Base-by-base conservation (phyloP, 2,888 invertebrate genomes). In the Nemotelus pantherinus region DNA sequence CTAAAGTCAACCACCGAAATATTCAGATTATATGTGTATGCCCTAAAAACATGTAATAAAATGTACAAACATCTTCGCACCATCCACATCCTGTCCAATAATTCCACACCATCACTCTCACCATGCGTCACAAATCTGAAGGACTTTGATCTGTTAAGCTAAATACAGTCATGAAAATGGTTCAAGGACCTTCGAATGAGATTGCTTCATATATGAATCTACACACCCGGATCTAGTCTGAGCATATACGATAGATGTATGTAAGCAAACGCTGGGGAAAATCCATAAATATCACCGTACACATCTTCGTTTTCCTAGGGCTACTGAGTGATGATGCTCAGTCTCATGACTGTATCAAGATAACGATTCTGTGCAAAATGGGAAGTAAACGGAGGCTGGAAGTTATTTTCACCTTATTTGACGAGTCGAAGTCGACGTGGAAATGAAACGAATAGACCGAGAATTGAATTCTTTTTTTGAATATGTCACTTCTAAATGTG, bases 141-240 rank as follows among this genome's bases (percentile, higher is more conserved):
- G 67, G 67, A n/a, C 65, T 10, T 48, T 48, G 25, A 48, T 48
- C 67, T 70, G 70, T 55, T 44, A 44, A 47, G 47, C 47, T 45
- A 45, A 55, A 55, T 55, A 53, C 43, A 53, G 47, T n/a, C 70
- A 70, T 70, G 50, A 53, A 74, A 74, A 63, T 74, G 48, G 74
- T 74, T 60, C 63, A 74, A 74, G 74, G 74, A 74, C 60, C 74
- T 74, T 63, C 60, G 48, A 63, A 48, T 60, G 57, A 60, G 55
- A 55, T 57, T 43, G 10, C 44, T 48, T 57, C 55, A 41, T 47
- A 68, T n/a, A 25, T 45, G 45, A 5, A 57, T 68, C 3, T 60
- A 60, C 60, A 39, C 5, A 60, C 2, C 7, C 60, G 60, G 3
- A 39, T 7, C 41, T 58, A 39, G 60, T 41, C 60, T 60, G 25